Conservation (phyloP, 1,140 invertebrate genomes). For the Psix sp. region DNA sequence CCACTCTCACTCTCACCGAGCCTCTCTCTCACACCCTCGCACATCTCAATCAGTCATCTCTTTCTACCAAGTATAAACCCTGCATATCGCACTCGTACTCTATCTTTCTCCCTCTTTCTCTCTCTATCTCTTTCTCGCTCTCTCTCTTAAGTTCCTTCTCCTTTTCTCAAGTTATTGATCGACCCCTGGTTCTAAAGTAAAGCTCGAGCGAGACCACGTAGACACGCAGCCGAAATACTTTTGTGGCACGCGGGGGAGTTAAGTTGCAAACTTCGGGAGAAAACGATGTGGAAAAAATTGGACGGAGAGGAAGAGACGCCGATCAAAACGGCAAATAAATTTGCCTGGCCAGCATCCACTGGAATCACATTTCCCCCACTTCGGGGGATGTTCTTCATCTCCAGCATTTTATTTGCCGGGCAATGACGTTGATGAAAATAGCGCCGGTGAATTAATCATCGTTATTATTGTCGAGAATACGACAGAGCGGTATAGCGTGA, state of each 20-base stretch:
- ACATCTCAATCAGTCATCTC: constrained; percentile 26
- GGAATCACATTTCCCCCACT: too few relatives aligned
- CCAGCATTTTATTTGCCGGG: background rate
- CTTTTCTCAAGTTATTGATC: constrained; percentile 73
- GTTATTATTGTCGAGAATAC: constrained; percentile 4
- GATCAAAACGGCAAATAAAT: constrained; percentile 31
- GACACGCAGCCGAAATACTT: constrained; percentile 38
- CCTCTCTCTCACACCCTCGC: too few relatives aligned
- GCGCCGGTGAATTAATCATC: constrained; percentile 19
- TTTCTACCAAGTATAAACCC: too few relatives aligned
- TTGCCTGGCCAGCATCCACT: background rate
- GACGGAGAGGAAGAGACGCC: constrained; percentile 48
- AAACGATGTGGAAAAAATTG: constrained; percentile 56
- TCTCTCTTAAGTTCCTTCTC: constrained; percentile 63
- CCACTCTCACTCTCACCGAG: constrained; percentile 38
- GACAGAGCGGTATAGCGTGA: constrained; percentile 3
- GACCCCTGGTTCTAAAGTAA: constrained; percentile 64
- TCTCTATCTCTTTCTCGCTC: constrained; percentile 24
- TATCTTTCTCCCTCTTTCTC: too few relatives aligned
- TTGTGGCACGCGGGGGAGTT: constrained; percentile 35
- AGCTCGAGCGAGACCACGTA: constrained; percentile 45
- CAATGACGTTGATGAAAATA: constrained; percentile 4
- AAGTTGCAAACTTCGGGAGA: constrained; percentile 53
- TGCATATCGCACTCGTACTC: background rate
- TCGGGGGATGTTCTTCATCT: too few relatives aligned